These are phyloP conservation scores for Popillia japonica DNA, from an alignment of 1,140 invertebrate genomes.

Conservation along the genomic window DNA sequence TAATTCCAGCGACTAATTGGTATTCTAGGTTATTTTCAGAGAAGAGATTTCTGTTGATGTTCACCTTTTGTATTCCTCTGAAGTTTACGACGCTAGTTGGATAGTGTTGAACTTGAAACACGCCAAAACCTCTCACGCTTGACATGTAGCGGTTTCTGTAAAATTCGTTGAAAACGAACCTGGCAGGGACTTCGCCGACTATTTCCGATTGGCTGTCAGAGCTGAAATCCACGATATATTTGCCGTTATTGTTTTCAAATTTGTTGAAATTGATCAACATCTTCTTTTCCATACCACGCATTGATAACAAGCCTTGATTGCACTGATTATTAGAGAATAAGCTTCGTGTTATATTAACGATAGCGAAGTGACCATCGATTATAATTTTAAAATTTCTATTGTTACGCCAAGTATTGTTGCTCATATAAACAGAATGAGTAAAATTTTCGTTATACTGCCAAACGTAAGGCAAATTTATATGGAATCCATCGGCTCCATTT, in stretches of 20 bases:
- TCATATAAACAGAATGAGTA: slow-evolving; percentile 86
- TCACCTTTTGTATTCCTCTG: slow-evolving; percentile 93
- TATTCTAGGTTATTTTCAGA: slow-evolving; percentile 89
- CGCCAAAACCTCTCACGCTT: slow-evolving; percentile 50
- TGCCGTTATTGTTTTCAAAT: slow-evolving; percentile 83
- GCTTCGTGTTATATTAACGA: slow-evolving; percentile 84
- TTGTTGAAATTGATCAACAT: slow-evolving; percentile 81
- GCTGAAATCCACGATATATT: slow-evolving; percentile 88
- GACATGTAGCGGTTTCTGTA: slow-evolving; percentile 72
- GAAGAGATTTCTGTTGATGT: slow-evolving; percentile 90
- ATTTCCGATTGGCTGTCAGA: slow-evolving; percentile 95
- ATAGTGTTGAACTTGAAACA: slow-evolving; percentile 61
- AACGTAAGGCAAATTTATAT: slow-evolving; percentile 88
- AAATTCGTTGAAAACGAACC: slow-evolving; percentile 82
- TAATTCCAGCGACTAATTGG: slow-evolving; percentile 91
- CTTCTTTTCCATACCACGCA: slow-evolving; percentile 97
- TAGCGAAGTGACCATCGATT: slow-evolving; percentile 91
- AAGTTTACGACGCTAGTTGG: slow-evolving; percentile 90
- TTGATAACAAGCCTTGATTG: slow-evolving; percentile 79
- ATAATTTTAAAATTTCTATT: slow-evolving; percentile 88
- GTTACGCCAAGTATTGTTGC: slow-evolving; percentile 85
- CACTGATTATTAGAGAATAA: slow-evolving; percentile 88
- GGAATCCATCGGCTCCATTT: slow-evolving; percentile 84
- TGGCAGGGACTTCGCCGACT: slow-evolving; percentile 80
- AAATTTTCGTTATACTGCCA: slow-evolving; percentile 96